These are phyloP conservation scores for Lycaon pictus DNA, from an alignment of 2,113 vertebrate species.

Conservation along the genomic window DNA sequence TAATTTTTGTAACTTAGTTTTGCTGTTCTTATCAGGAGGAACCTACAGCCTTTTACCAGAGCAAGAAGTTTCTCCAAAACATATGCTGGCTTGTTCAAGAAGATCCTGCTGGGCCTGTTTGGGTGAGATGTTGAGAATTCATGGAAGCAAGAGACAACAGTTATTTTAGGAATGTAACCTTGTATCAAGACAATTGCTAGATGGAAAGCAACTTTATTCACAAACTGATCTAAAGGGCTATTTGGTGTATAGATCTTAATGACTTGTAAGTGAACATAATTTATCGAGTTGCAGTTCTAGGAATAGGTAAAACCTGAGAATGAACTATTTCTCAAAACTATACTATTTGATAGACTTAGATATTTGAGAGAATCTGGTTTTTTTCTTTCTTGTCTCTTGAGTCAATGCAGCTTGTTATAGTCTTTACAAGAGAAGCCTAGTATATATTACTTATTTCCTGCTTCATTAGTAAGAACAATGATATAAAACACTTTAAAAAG, in stretches of 20 bases:
- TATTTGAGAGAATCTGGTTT: slow-evolving; percentile 19
- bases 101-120: slow-evolving; percentile 77
- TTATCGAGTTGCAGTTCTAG: neutral
- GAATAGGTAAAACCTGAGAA: slow-evolving; percentile 41
- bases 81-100: slow-evolving; percentile 78
- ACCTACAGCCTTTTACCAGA: slow-evolving; percentile 56
- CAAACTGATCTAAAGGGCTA: neutral
- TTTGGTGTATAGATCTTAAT: slow-evolving; percentile 2
- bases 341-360: slow-evolving; percentile 44
- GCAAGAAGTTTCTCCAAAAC: slow-evolving; percentile 80
- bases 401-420: neutral
- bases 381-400: slow-evolving; percentile 48
- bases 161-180: neutral
- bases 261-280: neutral
- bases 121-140: slow-evolving; percentile 82
- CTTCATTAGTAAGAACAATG: neutral
- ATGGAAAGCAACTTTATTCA: neutral
- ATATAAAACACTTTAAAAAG: slow-evolving; percentile 37
- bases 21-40: slow-evolving; percentile 79
- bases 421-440: neutral
- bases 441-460: slow-evolving; percentile 26
- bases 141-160: neutral
- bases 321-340: slow-evolving; percentile 52
- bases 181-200: neutral
- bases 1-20: slow-evolving; percentile 59